Evolutionary conservation across 2,113 vertebrate genomes (phyloP).

Genomic region (Aplodontia rufa): DNA sequence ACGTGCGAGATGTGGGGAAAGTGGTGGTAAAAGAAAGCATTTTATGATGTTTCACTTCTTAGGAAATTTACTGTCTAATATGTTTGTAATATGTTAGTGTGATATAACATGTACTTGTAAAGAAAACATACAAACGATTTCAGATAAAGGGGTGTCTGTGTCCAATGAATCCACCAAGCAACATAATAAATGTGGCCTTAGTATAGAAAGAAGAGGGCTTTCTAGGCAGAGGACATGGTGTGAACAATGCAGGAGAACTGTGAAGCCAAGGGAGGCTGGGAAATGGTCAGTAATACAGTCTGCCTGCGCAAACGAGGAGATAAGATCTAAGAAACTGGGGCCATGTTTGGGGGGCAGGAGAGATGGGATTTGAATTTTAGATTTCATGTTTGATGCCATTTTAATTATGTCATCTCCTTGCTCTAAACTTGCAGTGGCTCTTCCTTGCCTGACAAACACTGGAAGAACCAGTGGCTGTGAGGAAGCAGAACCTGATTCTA

Average conservation of each 20-base stretch:
- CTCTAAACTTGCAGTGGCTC: slow-evolving; percentile 5
- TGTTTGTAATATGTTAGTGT: background rate
- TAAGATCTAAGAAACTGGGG: background rate
- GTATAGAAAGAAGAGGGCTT: background rate
- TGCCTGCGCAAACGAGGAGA: background rate
- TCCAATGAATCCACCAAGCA: background rate
- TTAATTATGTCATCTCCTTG: slow-evolving; percentile 62
- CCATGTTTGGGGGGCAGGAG: background rate
- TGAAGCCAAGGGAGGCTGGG: background rate
- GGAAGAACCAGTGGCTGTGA: slow-evolving; percentile 27
- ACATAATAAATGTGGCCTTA: background rate
- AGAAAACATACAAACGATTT: background rate
- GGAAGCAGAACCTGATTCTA: slow-evolving; percentile 32
- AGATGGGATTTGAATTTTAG: slow-evolving; percentile 14
- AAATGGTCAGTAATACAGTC: background rate
- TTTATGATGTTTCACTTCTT: background rate
- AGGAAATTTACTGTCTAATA: background rate
- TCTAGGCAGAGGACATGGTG: background rate
- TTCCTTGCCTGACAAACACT: slow-evolving; percentile 47
- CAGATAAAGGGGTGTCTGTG: background rate
- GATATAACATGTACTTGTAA: background rate
- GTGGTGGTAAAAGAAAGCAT: background rate
- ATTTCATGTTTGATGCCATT: slow-evolving; percentile 8
- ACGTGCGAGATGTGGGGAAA: background rate
- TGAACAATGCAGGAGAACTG: background rate